Evolutionary conservation across 2,888 invertebrate species (phyloP).

Genomic region (Ypsolopha scabrella): DNA sequence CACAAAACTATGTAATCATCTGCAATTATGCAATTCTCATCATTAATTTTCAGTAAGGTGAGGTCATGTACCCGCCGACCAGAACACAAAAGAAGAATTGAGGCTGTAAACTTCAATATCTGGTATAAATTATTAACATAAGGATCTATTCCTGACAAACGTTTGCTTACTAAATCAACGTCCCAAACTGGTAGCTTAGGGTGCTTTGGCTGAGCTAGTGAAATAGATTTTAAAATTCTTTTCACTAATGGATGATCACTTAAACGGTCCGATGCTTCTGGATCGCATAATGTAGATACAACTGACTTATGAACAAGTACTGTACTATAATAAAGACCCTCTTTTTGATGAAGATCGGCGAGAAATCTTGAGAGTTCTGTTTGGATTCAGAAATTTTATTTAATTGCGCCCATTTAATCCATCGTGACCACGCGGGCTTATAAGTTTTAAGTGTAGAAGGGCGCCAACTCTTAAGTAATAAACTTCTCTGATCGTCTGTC

Average conservation of each 20-base stretch:
- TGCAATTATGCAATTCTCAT: background rate
- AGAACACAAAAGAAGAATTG: background rate
- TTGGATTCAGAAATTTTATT: no score
- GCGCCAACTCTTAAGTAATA: background rate
- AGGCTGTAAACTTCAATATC: background rate
- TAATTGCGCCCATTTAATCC: background rate
- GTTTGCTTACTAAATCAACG: background rate
- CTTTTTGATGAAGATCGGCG: background rate
- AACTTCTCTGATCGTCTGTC: background rate
- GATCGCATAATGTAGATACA: background rate
- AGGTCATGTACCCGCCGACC: background rate
- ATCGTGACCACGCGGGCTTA: background rate
- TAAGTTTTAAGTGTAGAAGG: background rate
- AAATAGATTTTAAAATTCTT: background rate
- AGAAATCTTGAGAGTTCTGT: background rate
- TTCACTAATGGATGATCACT: background rate
- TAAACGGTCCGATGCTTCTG: background rate
- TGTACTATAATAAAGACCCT: background rate
- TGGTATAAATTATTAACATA: background rate
- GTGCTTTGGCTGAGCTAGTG: background rate
- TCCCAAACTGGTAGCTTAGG: background rate
- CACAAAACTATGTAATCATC: background rate
- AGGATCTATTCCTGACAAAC: background rate
- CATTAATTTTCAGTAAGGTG: background rate
- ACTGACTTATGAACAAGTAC: background rate